These are phyloP conservation scores for Gobius niger DNA, from an alignment of 2,113 vertebrate genomes.

Conservation along the genomic window DNA sequence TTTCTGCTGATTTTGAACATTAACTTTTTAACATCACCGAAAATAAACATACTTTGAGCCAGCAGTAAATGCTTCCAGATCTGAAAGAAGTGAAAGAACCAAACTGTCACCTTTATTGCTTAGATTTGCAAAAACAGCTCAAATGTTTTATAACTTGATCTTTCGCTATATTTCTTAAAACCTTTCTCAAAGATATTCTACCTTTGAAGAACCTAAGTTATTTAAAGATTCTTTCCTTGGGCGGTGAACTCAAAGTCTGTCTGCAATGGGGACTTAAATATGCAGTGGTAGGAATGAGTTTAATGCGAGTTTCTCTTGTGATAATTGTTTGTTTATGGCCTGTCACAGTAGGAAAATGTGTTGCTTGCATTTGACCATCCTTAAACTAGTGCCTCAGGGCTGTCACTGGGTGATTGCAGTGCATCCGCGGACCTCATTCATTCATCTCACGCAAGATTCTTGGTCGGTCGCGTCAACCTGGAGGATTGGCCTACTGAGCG, in stretches of 20 bases:
- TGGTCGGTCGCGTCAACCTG: no score
- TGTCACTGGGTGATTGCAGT: no score
- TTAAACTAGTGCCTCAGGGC: no score
- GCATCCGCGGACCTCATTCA: no score
- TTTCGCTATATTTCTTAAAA: not conserved
- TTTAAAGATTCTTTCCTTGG: not conserved
- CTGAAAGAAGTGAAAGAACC: not conserved
- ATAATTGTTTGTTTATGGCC: no score
- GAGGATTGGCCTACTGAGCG: no score
- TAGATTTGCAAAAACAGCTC: not conserved
- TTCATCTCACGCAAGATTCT: no score
- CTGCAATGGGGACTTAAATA: not conserved
- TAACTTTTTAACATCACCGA: not conserved
- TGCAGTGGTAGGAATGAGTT: no score
- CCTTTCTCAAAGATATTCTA: not conserved
- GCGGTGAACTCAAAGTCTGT: not conserved
- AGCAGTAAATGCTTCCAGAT: not conserved
- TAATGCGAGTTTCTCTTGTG: no score
- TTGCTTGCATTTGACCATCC: no score
- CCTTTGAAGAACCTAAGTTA: not conserved
- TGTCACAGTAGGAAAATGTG: no score
- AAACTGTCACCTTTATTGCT: constrained; percentile 1
- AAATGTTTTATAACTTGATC: not conserved
- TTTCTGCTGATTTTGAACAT: not conserved
- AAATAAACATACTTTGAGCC: not conserved